Base-by-base conservation (phyloP, 2,888 invertebrate genomes). In the Neocrepidodera transversa region DNA sequence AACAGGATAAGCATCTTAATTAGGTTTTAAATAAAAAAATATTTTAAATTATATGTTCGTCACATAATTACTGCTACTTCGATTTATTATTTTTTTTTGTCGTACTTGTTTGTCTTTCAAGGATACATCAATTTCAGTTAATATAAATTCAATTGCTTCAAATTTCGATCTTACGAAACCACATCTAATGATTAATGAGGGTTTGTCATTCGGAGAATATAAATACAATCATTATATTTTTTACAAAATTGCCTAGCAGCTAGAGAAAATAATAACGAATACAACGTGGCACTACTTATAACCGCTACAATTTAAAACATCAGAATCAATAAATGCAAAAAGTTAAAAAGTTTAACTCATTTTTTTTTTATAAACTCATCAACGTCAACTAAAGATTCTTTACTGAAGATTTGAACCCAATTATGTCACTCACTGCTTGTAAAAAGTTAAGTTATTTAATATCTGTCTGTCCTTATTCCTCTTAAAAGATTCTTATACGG, bases 391-490 rank as follows among this genome's bases (percentile, higher is more conserved):
- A 20, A 51, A 43, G 30, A 32, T 23, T 23, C 14, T 26, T 23
- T 5, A 54, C 16, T 23, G 13, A n/a, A 43, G 57, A 45, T 57
- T 49, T 35, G 63, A 63, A 55, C 51, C 63, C 69, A 70, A 71
- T 71, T 70, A 70, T 71, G 68, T 69, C 71, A 68, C 68, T 65
- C 66, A 62, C 62, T 66, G 66, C 66, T 67, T 67, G 64, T 66
- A 65, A 67, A 66, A 68, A 65, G 68, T 65, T 60, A 63, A 66
- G 70, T 69, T 70, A 68, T 68, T 68, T 67, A 66, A 67, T 62
- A 67, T 65, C 68, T 67, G 64, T 65, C 69, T 67, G 64, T 70
- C 71, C 69, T 69, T 70, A 68, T 74, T 69, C 70, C 69, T 70
- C 71, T 71, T 67, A 66, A 60, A 64, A 64, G 64, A 64, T 63